Evolutionary conservation across 1,140 invertebrate species (phyloP).

Genomic region (Platorchestia sp.): DNA sequence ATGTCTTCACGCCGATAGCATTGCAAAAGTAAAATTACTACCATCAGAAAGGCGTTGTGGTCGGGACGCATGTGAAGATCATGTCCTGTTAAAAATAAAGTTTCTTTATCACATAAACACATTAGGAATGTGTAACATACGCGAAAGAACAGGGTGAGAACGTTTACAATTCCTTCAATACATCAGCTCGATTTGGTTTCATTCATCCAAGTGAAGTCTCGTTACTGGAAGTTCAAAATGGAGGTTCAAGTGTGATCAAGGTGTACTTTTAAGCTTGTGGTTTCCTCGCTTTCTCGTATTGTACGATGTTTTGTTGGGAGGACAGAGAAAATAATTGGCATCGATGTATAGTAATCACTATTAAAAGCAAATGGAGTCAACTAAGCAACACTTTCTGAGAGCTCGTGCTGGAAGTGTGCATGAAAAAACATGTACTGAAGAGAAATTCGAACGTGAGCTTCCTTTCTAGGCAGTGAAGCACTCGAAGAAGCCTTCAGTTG

Average conservation of each 20-base stretch:
- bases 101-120: background rate
- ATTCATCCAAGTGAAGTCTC: background rate
- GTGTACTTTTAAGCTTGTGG: background rate
- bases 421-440: background rate
- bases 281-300: background rate
- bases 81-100: background rate
- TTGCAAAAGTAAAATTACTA: constrained; percentile 4
- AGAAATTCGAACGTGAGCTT: background rate
- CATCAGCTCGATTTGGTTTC: background rate
- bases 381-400: background rate
- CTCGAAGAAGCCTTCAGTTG: background rate
- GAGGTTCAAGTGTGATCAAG: background rate
- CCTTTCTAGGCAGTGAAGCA: background rate
- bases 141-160: background rate
- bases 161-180: background rate
- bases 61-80: background rate
- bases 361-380: background rate
- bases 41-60: background rate
- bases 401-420: background rate
- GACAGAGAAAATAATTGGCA: background rate
- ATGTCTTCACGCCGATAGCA: background rate
- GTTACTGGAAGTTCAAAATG: background rate
- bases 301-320: background rate
- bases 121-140: background rate
- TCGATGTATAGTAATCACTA: background rate